Evolutionary conservation across 2,888 invertebrate species (phyloP), one percentile per base, ranked within the genome.

Genomic region (Dasysyrphus albostriatus): DNA sequence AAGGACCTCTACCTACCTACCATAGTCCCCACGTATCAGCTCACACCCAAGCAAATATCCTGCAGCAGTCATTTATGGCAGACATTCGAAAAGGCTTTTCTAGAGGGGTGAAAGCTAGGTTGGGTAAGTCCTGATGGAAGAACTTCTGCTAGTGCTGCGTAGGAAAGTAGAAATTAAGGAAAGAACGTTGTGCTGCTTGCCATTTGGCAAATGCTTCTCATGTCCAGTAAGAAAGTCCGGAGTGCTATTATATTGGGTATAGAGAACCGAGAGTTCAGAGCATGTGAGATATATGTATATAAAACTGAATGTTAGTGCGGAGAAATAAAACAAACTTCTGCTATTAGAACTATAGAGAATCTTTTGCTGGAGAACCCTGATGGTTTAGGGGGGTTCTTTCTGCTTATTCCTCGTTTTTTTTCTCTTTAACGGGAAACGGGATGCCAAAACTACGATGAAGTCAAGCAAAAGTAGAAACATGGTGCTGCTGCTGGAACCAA

Each of bases 41-140:
- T 72, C 63, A 78, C 70, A 87, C 70, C 59, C 39, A 39, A 32
- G 19, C 65, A 83, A 87, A 78, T 74, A 83, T 83, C 79, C 87
- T 83, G 78, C 78, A 78, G 72, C 67, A 87, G 75, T 83, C 87
- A 82, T 79, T 87, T 83, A 83, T 79, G 83, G 65, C 83, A 83
- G 70, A 79, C 75, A 54, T 75, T 75, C 67, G 72, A 78, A 59
- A 69, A 56, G 63, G 29, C 59, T 67, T 79, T 63, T 63, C 10
- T 12, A 5, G 6, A 24, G 24, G 24, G 24, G n/a, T 7, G n/a
- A 16, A n/a, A 47, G 47, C 24, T 14, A 7, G 54, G 29, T 47
- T 16, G 47, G 32, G 54, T 54, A 32, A 54, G 54, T 54, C n/a
- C 54, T 24, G 10, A 47, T 49, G 67, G 67, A 49, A 67, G 65